A percentile compares a stretch with the other conserved stretches of the same genome.
These are phyloP conservation scores for Hartigia nigra DNA, from an alignment of 2,888 invertebrate genomes.

Conservation along the genomic window DNA sequence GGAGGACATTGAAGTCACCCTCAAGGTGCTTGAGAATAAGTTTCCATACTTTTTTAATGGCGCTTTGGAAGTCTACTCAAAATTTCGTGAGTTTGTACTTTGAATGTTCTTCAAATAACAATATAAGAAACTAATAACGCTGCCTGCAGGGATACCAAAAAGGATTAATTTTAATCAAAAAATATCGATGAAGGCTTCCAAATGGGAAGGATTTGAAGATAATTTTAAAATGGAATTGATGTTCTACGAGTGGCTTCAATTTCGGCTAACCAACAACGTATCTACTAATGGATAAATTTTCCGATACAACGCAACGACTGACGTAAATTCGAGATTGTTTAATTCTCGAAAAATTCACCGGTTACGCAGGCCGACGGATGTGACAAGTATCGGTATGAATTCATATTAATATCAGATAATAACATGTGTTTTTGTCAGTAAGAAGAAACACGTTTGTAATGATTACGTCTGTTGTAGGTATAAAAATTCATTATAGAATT, in stretches of 20 bases:
- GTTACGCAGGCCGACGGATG: neutral
- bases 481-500: neutral
- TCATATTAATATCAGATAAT: neutral
- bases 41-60: slow-evolving; percentile 72
- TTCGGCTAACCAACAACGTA: slow-evolving; percentile 63
- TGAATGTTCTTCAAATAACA: slow-evolving; percentile 41
- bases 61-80: slow-evolving; percentile 67
- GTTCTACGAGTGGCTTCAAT: slow-evolving; percentile 71
- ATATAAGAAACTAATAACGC: slow-evolving; percentile 35
- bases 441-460: neutral
- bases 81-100: slow-evolving; percentile 64
- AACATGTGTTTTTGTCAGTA: neutral
- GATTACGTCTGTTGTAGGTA: neutral
- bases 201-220: slow-evolving; percentile 40
- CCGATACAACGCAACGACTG: neutral
- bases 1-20: slow-evolving; percentile 70
- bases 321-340: neutral
- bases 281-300: slow-evolving; percentile 39
- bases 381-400: neutral
- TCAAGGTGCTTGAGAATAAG: slow-evolving; percentile 68
- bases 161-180: slow-evolving; percentile 42
- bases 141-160: slow-evolving; percentile 40
- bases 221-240: slow-evolving; percentile 68
- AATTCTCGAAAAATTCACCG: neutral
- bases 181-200: slow-evolving; percentile 37